Percentiles rank a stretch among this genome's conserved stretches.
These are phyloP conservation scores for Pachyramphus minor DNA, from an alignment of 2,113 vertebrate species.

Conservation along the genomic window DNA sequence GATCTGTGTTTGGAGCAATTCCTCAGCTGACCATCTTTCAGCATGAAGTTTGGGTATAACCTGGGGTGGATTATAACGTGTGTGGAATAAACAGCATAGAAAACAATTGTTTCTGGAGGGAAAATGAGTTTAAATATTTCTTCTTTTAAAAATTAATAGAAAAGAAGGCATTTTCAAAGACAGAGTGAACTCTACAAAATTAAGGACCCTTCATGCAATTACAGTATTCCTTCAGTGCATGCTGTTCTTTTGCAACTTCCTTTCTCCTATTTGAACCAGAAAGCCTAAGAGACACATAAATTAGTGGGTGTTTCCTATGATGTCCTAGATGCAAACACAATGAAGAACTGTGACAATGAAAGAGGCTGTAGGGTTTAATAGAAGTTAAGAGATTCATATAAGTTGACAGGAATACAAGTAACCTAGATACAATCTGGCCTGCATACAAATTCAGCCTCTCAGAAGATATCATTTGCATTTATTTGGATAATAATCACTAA, in stretches of 20 bases:
- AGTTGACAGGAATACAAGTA: conserved; percentile 19
- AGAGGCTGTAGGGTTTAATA: conserved; percentile 17
- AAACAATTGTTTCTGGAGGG: background rate
- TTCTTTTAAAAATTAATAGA: background rate
- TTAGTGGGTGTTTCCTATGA: background rate
- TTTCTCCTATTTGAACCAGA: conserved; percentile 6
- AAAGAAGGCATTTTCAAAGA: background rate
- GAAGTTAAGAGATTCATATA: conserved; percentile 18
- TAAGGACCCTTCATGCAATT: background rate
- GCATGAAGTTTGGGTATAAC: background rate
- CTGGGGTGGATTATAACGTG: background rate
- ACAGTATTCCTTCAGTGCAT: background rate
- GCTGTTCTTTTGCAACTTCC: background rate
- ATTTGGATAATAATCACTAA: background rate
- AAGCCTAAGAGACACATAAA: background rate
- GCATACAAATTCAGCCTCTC: background rate
- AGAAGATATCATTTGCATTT: background rate
- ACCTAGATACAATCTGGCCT: background rate
- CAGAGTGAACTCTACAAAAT: background rate
- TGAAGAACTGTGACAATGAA: background rate
- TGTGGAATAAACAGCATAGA: background rate
- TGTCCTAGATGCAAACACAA: background rate
- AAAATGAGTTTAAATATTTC: background rate
- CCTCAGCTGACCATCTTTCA: background rate
- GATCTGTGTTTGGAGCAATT: background rate